Evolutionary conservation across 2,797 vertebrate genomes (phyloP).

Genomic region (Brachymystax lenok): DNA sequence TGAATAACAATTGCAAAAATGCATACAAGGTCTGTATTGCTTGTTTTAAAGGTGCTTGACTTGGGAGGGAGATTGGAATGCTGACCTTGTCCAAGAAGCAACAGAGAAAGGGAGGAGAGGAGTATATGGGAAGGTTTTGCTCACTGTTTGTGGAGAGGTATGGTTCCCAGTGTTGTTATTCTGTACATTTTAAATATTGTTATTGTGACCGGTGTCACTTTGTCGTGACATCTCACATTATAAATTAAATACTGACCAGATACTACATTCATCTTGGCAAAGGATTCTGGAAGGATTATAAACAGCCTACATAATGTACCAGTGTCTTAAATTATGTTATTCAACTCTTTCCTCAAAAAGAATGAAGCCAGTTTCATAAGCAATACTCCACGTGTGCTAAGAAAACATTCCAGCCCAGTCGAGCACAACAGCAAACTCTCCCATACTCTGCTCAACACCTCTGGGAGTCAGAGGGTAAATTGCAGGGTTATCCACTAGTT

Average conservation of each 20-base stretch:
- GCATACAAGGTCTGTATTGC: neutral
- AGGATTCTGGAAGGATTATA: neutral
- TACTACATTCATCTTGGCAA: neutral
- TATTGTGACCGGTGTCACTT: neutral
- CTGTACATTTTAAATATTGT: neutral
- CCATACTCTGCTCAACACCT: conserved; percentile 49
- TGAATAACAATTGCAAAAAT: neutral
- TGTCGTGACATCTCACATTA: neutral
- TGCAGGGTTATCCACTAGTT: neutral
- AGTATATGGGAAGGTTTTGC: conserved; percentile 80
- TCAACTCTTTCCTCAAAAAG: conserved; percentile 31
- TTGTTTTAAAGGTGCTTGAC: conserved; percentile 77
- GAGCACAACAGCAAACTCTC: conserved; percentile 50
- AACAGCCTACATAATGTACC: neutral
- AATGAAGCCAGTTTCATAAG: conserved; percentile 57
- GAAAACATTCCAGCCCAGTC: conserved; percentile 48
- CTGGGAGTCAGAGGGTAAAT: conserved; percentile 64
- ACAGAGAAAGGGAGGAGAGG: conserved; percentile 75
- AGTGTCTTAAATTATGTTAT: neutral
- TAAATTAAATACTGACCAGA: neutral
- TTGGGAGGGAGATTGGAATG: conserved; percentile 85
- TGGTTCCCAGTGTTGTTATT: neutral
- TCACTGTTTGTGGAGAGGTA: conserved; percentile 80
- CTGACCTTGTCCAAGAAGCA: conserved; percentile 73
- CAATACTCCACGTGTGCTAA: conserved; percentile 64